Evolutionary conservation across 2,888 invertebrate species (phyloP).

Genomic region (Ochlodes sylvanus): DNA sequence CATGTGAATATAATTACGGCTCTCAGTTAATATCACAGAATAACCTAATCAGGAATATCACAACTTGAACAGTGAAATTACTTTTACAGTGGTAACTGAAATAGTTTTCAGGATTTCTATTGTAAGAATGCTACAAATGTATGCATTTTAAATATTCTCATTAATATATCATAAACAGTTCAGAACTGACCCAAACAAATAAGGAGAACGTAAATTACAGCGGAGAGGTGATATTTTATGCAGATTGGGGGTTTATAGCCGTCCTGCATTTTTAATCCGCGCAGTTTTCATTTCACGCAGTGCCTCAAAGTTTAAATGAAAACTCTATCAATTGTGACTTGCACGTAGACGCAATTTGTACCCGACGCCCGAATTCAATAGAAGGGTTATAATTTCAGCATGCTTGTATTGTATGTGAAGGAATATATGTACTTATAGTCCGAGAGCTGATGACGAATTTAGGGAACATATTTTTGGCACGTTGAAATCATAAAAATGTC

Average conservation of each 20-base stretch:
- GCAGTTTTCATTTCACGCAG: slow-evolving; percentile 19
- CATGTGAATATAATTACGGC: no score
- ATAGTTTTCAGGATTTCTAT: no score
- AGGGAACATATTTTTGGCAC: no score
- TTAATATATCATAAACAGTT: slow-evolving; percentile 15
- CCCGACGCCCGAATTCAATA: not conserved
- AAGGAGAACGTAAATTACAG: slow-evolving; percentile 8
- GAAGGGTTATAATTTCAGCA: no score
- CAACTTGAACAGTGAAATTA: no score
- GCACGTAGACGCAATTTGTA: slow-evolving; percentile 6
- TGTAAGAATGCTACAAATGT: not conserved
- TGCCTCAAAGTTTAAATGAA: slow-evolving; percentile 23
- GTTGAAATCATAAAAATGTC: no score
- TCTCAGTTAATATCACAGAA: no score
- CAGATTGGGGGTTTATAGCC: slow-evolving; percentile 21
- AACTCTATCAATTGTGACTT: slow-evolving; percentile 22
- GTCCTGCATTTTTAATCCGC: slow-evolving; percentile 26
- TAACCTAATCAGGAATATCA: no score
- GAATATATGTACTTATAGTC: no score
- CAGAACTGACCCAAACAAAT: slow-evolving; percentile 13
- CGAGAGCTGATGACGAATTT: no score
- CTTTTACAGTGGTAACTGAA: no score
- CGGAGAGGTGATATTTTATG: slow-evolving; percentile 26
- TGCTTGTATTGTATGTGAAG: no score
- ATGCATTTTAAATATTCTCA: not conserved